Percentiles rank a stretch among this genome's conserved stretches.
Conservation (phyloP, 2,888 invertebrate genomes). For the Pachliopta kotzebuea region DNA sequence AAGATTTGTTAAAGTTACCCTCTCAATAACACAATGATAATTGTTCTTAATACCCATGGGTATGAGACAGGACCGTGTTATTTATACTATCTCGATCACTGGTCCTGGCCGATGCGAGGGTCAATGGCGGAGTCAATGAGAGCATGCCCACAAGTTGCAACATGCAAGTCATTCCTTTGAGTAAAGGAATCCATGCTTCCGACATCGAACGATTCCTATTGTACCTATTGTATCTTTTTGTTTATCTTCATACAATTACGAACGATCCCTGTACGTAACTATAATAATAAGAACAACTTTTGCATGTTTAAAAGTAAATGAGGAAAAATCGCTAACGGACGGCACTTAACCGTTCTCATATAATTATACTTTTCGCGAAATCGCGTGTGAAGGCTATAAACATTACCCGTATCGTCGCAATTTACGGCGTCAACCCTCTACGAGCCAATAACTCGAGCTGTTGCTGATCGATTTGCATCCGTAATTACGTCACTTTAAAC, state of each 20-base stretch:
- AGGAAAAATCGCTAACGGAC: conserved; percentile 23
- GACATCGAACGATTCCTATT: conserved; percentile 56
- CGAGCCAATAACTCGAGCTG: conserved; percentile 63
- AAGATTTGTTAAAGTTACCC: conserved; percentile 60
- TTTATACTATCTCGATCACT: conserved; percentile 70
- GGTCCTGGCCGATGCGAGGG: conserved; percentile 58
- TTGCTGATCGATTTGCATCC: conserved; percentile 78
- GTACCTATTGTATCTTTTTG: conserved; percentile 13
- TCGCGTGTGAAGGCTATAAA: conserved; percentile 67
- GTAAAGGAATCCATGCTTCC: conserved; percentile 72
- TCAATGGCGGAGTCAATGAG: conserved; percentile 77
- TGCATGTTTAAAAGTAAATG: conserved; percentile 25
- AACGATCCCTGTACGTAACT: not conserved
- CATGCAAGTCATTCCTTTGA: conserved; percentile 74
- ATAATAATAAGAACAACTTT: conserved; percentile 28
- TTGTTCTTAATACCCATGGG: conserved; percentile 57
- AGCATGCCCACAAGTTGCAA: conserved; percentile 68
- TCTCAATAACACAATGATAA: conserved; percentile 51
- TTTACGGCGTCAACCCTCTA: conserved; percentile 73
- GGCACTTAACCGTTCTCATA: conserved; percentile 39
- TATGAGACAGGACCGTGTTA: conserved; percentile 63
- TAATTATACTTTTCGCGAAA: conserved; percentile 69
- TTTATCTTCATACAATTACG: conserved; percentile 23
- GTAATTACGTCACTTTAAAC: conserved; percentile 78
- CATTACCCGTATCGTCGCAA: conserved; percentile 73